These are phyloP conservation scores for Smittia aterrima DNA, from an alignment of 2,888 invertebrate species.

Conservation along the genomic window DNA sequence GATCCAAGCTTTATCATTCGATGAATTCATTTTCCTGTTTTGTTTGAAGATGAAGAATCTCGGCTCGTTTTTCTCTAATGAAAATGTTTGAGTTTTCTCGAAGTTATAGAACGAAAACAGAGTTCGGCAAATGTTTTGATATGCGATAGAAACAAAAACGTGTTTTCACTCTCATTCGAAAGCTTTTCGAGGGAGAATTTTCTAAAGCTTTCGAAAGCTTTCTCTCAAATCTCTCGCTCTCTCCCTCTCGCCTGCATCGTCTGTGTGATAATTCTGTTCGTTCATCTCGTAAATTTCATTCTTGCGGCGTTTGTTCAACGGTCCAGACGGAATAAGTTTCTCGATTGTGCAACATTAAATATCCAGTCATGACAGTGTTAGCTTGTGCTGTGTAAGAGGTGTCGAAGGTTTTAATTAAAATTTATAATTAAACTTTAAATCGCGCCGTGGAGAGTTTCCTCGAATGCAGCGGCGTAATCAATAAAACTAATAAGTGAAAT, in stretches of 20 bases:
- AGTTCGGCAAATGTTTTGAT: no score
- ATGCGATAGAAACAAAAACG: no score
- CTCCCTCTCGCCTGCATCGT: not conserved
- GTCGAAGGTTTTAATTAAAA: not conserved
- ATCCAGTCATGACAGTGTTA: not conserved
- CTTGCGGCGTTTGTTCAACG: not conserved
- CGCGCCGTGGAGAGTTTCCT: not conserved
- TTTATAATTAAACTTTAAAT: not conserved
- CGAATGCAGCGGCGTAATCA: not conserved
- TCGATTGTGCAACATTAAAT: not conserved
- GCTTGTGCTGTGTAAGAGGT: not conserved
- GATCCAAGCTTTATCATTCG: no score
- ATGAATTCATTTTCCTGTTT: no score
- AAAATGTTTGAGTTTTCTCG: no score
- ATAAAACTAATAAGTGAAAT: slow-evolving; percentile 8
- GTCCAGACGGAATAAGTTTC: not conserved
- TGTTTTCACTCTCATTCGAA: not conserved
- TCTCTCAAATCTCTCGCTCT: not conserved
- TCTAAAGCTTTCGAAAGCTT: not conserved
- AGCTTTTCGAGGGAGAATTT: not conserved
- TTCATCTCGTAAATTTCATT: slow-evolving; percentile 15
- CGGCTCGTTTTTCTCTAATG: no score
- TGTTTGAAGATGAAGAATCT: no score
- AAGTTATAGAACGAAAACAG: no score
- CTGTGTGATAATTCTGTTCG: not conserved